These are phyloP conservation scores for Drosophila bunnanda DNA, from an alignment of 2,888 invertebrate species.

Conservation along the genomic window DNA sequence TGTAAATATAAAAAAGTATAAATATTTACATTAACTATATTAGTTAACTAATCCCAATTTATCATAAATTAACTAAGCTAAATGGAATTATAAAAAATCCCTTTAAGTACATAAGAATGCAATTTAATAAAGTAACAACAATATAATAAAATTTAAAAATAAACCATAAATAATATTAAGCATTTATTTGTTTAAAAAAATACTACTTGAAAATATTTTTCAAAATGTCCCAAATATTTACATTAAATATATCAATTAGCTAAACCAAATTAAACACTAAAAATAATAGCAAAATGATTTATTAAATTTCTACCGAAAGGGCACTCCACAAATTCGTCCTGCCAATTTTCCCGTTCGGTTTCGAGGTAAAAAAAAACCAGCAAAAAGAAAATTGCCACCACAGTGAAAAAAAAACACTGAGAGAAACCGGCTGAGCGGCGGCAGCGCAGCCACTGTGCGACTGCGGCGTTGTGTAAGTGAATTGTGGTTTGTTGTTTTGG, in stretches of 20 bases:
- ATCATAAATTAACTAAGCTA: too few species aligned
- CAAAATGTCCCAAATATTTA: neutral
- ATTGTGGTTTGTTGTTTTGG: constrained; percentile 83
- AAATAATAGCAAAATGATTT: neutral
- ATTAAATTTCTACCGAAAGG: neutral
- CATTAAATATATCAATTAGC: neutral
- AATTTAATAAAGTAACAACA: too few species aligned
- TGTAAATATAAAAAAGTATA: too few species aligned
- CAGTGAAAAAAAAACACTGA: constrained; percentile 18
- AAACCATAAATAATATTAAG: neutral
- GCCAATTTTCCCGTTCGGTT: neutral
- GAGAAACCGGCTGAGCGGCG: constrained; percentile 44
- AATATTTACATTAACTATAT: neutral
- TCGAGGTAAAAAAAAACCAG: neutral
- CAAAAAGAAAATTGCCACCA: constrained; percentile 10
- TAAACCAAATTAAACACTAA: neutral
- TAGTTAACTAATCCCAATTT: neutral
- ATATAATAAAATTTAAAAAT: too few species aligned
- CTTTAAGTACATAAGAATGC: too few species aligned
- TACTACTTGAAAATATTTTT: neutral
- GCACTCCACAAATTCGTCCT: constrained; percentile 10
- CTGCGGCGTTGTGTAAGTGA: constrained; percentile 78
- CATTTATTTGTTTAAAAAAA: neutral
- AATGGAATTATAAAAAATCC: too few species aligned
- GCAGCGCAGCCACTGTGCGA: constrained; percentile 53